These are phyloP conservation scores for Drosophila ezoana DNA, from an alignment of 2,888 invertebrate species.

Conservation along the genomic window DNA sequence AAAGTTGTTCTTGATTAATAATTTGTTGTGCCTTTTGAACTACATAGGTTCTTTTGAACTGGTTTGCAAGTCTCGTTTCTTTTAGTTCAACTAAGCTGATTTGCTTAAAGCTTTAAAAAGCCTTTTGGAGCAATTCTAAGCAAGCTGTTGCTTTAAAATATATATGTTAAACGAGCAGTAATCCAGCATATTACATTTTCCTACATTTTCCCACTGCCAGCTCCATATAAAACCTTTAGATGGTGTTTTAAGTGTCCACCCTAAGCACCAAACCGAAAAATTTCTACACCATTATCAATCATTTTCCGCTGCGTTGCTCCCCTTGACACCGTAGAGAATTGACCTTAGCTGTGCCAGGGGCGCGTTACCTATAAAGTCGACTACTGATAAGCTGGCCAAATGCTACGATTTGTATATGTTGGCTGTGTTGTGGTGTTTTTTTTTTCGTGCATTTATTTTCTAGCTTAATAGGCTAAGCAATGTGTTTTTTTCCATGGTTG, in stretches of 20 bases:
- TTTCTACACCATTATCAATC: conserved; percentile 51
- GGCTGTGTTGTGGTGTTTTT: not conserved
- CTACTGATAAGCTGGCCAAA: conserved; percentile 46
- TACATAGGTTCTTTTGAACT: not conserved
- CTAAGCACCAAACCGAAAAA: conserved; percentile 1
- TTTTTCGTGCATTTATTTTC: conserved; percentile 7
- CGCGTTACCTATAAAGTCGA: conserved; percentile 33
- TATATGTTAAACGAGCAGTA: not conserved
- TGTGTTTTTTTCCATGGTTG: conserved; percentile 25
- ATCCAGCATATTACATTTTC: conserved; percentile 29
- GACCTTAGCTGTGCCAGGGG: conserved; percentile 54
- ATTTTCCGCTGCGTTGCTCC: conserved; percentile 14
- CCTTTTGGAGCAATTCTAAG: not conserved
- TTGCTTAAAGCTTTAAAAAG: too few relatives aligned
- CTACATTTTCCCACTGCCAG: not conserved
- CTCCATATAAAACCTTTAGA: not conserved
- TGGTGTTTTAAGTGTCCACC: not conserved
- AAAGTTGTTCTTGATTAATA: not conserved
- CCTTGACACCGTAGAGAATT: conserved; percentile 24
- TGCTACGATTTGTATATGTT: conserved; percentile 2
- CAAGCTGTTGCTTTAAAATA: not conserved
- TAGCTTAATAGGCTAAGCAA: conserved; percentile 20
- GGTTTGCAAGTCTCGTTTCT: not conserved
- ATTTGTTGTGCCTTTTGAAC: not conserved
- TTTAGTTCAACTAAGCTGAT: not conserved